These are phyloP conservation scores for Haliaeetus leucogaster DNA, from an alignment of 2,113 vertebrate species.

Conservation along the genomic window DNA sequence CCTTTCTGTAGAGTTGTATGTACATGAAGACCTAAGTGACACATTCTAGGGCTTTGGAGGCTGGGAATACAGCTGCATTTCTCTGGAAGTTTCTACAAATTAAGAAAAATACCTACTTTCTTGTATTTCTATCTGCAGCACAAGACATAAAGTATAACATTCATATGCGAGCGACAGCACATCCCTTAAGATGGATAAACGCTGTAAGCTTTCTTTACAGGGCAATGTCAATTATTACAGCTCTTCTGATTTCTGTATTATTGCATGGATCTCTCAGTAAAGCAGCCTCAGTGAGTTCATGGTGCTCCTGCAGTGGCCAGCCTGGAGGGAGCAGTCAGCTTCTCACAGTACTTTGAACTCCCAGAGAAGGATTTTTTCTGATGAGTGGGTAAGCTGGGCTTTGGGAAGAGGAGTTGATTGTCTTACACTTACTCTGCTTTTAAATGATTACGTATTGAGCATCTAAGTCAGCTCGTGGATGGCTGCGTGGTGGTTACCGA, in stretches of 20 bases:
- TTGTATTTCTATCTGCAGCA: not conserved
- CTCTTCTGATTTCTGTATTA: slow-evolving; percentile 32
- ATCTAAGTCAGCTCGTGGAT: not conserved
- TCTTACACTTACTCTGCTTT: not conserved
- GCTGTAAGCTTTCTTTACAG: slow-evolving; percentile 33
- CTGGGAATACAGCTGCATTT: not conserved
- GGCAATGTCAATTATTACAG: slow-evolving; percentile 3
- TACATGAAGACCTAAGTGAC: not conserved
- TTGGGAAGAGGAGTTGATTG: not conserved
- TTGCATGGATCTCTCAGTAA: not conserved
- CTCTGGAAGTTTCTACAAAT: slow-evolving; percentile 29
- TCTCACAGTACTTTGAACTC: not conserved
- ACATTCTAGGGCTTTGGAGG: slow-evolving; percentile 2
- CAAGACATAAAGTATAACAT: not conserved
- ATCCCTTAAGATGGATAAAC: slow-evolving; percentile 62
- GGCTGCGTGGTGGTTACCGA: not conserved
- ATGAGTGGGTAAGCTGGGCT: not conserved
- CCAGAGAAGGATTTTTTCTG: slow-evolving; percentile 13
- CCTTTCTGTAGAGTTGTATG: not conserved
- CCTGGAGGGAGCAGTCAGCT: slow-evolving; percentile 14
- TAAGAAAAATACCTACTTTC: not conserved
- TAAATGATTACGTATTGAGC: not conserved
- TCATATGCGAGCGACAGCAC: not conserved
- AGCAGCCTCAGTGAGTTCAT: not conserved
- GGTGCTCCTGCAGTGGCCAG: slow-evolving; percentile 15